Conservation (phyloP, 1,140 invertebrate species). For the Sitophilus oryzae region DNA sequence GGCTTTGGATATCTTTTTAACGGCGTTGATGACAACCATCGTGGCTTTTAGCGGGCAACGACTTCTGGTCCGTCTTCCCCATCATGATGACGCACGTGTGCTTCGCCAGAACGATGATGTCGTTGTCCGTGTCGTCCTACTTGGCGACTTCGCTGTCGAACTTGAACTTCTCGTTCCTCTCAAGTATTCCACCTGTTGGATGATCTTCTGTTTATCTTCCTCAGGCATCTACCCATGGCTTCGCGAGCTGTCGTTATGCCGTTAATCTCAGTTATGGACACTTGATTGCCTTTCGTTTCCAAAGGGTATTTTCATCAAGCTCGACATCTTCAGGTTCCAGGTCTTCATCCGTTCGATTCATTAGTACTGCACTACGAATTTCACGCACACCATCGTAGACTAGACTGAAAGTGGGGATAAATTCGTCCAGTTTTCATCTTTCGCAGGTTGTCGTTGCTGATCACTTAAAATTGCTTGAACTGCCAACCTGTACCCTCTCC, state of each 20-base stretch:
- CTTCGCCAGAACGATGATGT: constrained; percentile 98
- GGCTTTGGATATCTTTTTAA: constrained; percentile 98
- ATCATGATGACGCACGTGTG: constrained; percentile 99
- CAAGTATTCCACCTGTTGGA: constrained; percentile 91
- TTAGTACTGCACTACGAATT: constrained; percentile 90
- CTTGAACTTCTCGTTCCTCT: constrained; percentile 88
- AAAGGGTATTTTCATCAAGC: constrained; percentile 74
- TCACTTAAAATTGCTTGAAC: constrained; percentile 79
- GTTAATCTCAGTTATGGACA: too few relatives aligned
- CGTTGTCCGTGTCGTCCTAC: constrained; percentile 99
- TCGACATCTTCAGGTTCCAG: constrained; percentile 81
- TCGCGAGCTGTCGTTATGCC: constrained; percentile 90
- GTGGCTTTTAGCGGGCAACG: constrained; percentile 97
- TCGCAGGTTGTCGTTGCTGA: constrained; percentile 50
- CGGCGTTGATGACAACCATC: constrained; percentile 99
- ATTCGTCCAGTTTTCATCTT: constrained; percentile 94
- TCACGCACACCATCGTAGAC: constrained; percentile 97
- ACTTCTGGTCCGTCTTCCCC: constrained; percentile 99
- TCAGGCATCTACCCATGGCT: constrained; percentile 97
- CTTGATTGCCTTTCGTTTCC: constrained; percentile 80
- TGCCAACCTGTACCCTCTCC: constrained; percentile 83
- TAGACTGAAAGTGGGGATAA: constrained; percentile 94
- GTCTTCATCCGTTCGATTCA: constrained; percentile 89
- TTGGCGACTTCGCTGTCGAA: constrained; percentile 98
- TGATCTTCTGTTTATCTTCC: constrained; percentile 96